phyloP scores from a whole-genome alignment of 2,888 invertebrate species.

The Xestia rhomboidea region DNA sequence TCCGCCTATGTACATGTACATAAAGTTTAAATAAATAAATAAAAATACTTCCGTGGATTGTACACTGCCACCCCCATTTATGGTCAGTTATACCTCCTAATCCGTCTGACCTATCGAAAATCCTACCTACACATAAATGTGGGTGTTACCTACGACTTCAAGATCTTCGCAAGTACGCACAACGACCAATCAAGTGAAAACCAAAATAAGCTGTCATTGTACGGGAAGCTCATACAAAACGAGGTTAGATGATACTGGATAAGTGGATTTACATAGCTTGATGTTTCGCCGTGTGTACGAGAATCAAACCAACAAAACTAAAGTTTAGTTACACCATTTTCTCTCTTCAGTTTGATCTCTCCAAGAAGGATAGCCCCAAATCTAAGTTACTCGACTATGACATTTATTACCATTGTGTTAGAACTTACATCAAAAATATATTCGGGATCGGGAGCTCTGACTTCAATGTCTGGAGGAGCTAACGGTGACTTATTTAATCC shows the following conservation, averaged over 20 bases:
- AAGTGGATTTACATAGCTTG: too few species aligned
- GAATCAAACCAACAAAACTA: neutral
- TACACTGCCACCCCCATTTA: neutral
- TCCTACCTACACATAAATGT: neutral
- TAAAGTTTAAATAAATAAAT: too few species aligned
- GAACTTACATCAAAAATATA: constrained; percentile 85
- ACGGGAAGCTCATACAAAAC: too few species aligned
- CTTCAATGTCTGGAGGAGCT: constrained; percentile 79
- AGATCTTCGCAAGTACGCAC: neutral
- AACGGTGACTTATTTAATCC: constrained; percentile 75
- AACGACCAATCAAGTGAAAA: too few species aligned
- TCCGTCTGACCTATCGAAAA: too few species aligned
- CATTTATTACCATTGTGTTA: neutral
- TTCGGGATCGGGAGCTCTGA: constrained; percentile 83
- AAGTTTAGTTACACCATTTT: neutral
- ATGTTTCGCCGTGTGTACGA: too few species aligned
- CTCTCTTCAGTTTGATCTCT: neutral
- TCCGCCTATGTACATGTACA: too few species aligned
- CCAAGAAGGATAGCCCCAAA: neutral
- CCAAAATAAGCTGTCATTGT: too few species aligned
- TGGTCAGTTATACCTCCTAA: too few species aligned
- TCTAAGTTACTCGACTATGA: neutral
- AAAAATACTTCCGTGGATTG: neutral
- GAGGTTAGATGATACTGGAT: too few species aligned
- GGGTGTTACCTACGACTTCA: neutral